Base-by-base conservation (phyloP, 2,888 invertebrate species). In the Mycalesis mineus region DNA sequence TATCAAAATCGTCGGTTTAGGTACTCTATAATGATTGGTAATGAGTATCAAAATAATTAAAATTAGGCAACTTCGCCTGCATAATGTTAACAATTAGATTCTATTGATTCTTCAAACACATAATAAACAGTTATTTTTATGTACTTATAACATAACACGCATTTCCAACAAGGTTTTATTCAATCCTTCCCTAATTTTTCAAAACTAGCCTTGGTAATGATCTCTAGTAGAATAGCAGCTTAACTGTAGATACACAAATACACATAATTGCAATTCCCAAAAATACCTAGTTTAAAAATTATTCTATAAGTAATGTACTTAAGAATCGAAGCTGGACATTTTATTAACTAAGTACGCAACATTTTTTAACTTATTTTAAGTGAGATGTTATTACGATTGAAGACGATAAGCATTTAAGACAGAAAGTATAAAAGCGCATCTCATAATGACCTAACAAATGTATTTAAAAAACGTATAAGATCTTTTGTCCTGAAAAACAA, bases 241-340 rank as follows among this genome's bases (percentile, higher is more conserved):
- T 36, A 36, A 36, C 9, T 9, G 9, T 11, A 36, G 11, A 11
- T 36, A 36, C 36, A 36, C 14, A 52, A 52, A 55, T 39, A 28
- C 44, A 56, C 39, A 51, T 54, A 50, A 60, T 58, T 61, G 58
- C 55, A 39, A 55, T 48, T 15, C 48, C 48, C 60, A 51, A 58
- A n/a, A 47, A 48, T 39, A 39, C 22, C 28, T 49, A 28, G 4
- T 49, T 41, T 49, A 28, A 14, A 39, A 14, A 28, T 13, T 13
- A n/a, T 49, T n/a, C 7, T 13, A 13, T 28, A n/a, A n/a, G n/a
- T n/a, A n/a, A n/a, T 14, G 2, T 33, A 14, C 15, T 37, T 39
- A 29, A 48, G 17, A 48, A 39, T 49, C 15, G n/a, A 36, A 55
- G 42, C 11, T 55, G 49, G 55, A 55, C 55, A 55, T 45, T 44